Evolutionary conservation across 2,113 vertebrate species (phyloP).

Genomic region (Megaceryle torquata): DNA sequence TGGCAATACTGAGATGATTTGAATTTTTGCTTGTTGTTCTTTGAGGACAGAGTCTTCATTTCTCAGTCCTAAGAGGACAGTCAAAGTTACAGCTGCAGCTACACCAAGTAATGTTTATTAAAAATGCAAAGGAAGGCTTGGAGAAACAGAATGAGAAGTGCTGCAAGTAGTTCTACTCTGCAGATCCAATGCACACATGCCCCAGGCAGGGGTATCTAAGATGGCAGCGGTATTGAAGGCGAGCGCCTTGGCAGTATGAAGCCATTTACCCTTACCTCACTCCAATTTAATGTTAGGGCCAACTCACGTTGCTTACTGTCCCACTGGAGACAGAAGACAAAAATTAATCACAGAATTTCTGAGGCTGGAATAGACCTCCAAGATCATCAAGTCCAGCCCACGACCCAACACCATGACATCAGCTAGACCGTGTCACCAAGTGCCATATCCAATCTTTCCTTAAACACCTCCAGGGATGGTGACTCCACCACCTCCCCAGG

Average conservation of each 20-base stretch:
- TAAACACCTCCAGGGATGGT: too few relatives aligned
- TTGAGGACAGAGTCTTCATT: background rate
- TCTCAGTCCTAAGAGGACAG: background rate
- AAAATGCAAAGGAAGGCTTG: background rate
- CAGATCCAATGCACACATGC: background rate
- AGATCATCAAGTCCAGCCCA: too few relatives aligned
- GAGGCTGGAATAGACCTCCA: too few relatives aligned
- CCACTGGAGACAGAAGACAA: background rate
- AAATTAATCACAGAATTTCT: background rate
- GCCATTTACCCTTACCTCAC: background rate
- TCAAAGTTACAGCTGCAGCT: background rate
- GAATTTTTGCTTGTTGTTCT: background rate
- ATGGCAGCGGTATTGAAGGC: background rate
- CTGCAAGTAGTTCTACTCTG: background rate
- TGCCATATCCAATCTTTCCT: too few relatives aligned
- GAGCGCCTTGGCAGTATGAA: background rate
- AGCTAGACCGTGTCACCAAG: too few relatives aligned
- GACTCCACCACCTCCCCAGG: too few relatives aligned
- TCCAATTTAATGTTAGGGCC: background rate
- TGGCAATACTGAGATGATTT: background rate
- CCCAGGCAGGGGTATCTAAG: background rate
- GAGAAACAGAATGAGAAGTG: background rate
- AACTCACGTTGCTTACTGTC: background rate
- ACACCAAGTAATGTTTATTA: background rate
- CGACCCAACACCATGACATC: too few relatives aligned